Percentiles rank a stretch among this genome's conserved stretches.
Evolutionary conservation across 2,113 vertebrate species (phyloP).

Genomic region (Mirza zaza): DNA sequence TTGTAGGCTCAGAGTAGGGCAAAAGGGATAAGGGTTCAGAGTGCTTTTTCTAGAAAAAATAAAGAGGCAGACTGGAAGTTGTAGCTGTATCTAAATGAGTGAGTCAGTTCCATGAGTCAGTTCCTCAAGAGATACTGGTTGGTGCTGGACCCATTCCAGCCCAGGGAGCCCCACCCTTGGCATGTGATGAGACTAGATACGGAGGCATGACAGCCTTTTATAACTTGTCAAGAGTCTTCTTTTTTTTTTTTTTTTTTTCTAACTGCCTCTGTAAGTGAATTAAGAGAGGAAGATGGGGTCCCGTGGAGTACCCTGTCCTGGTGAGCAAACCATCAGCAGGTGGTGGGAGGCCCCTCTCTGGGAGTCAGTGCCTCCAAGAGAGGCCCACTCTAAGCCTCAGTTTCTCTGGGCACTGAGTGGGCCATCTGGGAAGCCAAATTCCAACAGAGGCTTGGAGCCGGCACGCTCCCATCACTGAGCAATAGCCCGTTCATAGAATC

Average conservation of each 20-base stretch:
- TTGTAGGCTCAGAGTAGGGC: neutral
- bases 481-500: neutral
- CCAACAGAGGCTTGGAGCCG: neutral
- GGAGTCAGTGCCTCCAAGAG: neutral
- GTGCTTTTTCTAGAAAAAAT: neutral
- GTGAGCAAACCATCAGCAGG: neutral
- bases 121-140: neutral
- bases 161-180: neutral
- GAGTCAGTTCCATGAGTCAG: constrained; percentile 12
- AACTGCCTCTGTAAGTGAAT: neutral
- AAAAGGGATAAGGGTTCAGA: neutral
- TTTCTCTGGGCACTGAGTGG: neutral
- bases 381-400: neutral
- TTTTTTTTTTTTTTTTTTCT: neutral
- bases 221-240: neutral
- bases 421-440: neutral
- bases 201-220: neutral
- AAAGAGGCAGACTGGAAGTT: neutral
- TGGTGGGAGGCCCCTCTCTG: neutral
- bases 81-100: neutral
- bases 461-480: neutral
- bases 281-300: neutral
- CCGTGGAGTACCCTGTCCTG: neutral
- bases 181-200: fast-evolving
- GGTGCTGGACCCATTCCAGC: neutral